Conservation (phyloP, 2,797 vertebrate genomes). For the Australoheros facetus region DNA sequence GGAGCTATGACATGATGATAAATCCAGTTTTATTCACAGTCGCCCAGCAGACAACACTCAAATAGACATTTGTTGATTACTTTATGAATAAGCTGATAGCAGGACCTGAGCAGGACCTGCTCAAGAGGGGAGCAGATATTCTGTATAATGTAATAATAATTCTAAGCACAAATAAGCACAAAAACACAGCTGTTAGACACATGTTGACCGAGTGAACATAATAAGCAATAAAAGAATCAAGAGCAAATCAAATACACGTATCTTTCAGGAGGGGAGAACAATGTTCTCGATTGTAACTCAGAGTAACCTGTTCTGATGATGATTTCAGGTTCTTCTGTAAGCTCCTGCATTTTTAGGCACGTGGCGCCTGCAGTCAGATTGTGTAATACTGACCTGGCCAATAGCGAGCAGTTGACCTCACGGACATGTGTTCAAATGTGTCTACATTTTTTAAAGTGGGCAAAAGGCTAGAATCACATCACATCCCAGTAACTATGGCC, state of each 20-base stretch:
- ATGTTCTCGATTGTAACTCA: background rate
- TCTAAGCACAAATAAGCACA: background rate
- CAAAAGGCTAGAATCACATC: background rate
- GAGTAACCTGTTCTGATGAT: background rate
- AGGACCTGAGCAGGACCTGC: background rate
- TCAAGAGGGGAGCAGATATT: background rate
- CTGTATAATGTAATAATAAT: background rate
- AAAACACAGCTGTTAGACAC: background rate
- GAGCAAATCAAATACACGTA: background rate
- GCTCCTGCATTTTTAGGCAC: background rate
- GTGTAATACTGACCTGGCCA: background rate
- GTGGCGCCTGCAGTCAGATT: background rate
- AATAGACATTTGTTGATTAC: background rate
- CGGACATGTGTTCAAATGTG: background rate
- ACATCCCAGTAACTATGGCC: background rate
- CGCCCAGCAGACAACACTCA: background rate
- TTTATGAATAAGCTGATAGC: background rate
- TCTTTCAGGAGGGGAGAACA: background rate
- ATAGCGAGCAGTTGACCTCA: background rate
- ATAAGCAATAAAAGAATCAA: background rate
- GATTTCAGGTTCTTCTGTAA: rapidly evolving
- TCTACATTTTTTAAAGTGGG: background rate
- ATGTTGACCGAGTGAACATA: background rate
- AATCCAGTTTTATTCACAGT: background rate
- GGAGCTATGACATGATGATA: no score